Evolutionary conservation across 2,888 invertebrate genomes (phyloP), one percentile per base, ranked within the genome.

Genomic region (Diaphora mendica): DNA sequence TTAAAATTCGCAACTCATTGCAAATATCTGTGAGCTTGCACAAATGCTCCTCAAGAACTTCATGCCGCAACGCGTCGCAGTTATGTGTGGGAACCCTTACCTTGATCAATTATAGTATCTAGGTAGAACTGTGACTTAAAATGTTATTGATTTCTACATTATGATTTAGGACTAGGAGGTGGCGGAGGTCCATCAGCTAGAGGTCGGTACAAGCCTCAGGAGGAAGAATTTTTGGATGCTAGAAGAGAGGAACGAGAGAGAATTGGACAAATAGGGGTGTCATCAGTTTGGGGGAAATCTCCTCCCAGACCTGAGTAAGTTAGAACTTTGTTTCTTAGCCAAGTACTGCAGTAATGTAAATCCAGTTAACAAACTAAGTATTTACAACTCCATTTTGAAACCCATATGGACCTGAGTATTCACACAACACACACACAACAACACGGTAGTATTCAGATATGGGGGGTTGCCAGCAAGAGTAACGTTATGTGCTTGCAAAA

Each of bases 221-320:
- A 97, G 81, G 97, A 97, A 77, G 97, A 97, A 82, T 97, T 97
- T 79, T 95, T 97, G 92, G 98, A 97, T 85, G 96, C 97, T 0
- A 92, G 98, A 73, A 93, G 98, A 73, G 96, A 96, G 82, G 97
- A 98, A 85, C 94, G 98, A 68, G 98, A 98, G 87, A 93, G 96
- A 78, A 97, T 98, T 66, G 98, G 98, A 2, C 95, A 96, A 82
- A 93, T 97, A 77, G 97, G 98, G 15, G 96, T 97, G 33, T 93
- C 96, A 3, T 95, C 96, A 76, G 95, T 98, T 70, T 98, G 98
- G 98, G 97, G 97, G 44, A 97, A 97, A 89, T 98, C 98, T 3
- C 98, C 98, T 0, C 86, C 95, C 0, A 96, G 96, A 81, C 96
- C 97, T 79, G 97, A 97, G 97, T 97, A 93, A 95, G 97, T 59